Base-by-base conservation (phyloP, 1,140 invertebrate genomes). In the Saccostrea echinata region DNA sequence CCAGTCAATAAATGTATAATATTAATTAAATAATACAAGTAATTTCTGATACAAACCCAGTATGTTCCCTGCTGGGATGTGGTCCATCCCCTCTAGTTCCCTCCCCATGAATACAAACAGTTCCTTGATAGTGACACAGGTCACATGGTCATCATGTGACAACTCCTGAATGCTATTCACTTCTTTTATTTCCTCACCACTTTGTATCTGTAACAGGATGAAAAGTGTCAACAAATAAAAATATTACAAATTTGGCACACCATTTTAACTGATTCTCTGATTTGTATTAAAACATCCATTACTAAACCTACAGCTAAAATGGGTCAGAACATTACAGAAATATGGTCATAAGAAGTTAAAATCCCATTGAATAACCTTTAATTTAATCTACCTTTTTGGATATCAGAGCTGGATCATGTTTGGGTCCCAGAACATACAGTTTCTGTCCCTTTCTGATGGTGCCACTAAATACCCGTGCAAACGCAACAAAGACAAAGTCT, bases 101-200 rank as follows among this genome's bases (percentile, higher is more conserved):
- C 98, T 96, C 6, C 99, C 99, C 97, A 99, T 98, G 35, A 99
- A 95, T 89, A 99, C 95, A 93, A 98, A 99, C 0, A 99, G 94
- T 57, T 55, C 51, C 57, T 55, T 57, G 16, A 84, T 33, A 35
- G 27, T 84, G 16, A 84, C 53, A 35, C 30, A 21, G 83, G 52
- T 84, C 43, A 84, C 53, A 84, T 61, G 51, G 27, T 61, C n/a
- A 61, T 84, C 83, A 84, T 35, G 35, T 83, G 35, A 83, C 35
- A 76, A 76, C 2, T 30, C 68, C 27, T 76, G 68, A 33, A 76
- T 76, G 27, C 30, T 76, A 16, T 16, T 76, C 12, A 30, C 68
- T 33, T 30, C 68, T 76, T 76, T 76, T 27, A 76, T 76, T 33
- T 76, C 27, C 30, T 76, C 68, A 33, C 68, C 68, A 30, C 68